Evolutionary conservation across 2,888 invertebrate species (phyloP).

Genomic region (Chaetogeoica ovagalla): DNA sequence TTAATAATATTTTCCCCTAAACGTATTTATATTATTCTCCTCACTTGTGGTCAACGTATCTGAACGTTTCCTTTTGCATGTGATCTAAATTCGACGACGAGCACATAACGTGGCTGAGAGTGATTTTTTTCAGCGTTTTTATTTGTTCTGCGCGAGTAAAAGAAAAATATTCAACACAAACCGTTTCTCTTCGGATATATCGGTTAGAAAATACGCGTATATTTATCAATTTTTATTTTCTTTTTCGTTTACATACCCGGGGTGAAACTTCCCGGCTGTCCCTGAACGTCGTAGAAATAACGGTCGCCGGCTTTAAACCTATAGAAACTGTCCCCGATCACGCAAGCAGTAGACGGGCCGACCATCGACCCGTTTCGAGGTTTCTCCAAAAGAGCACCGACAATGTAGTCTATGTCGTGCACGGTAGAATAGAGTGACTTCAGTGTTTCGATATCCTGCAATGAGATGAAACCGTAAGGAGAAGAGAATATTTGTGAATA

Average conservation of each 20-base stretch:
- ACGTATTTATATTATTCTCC: not conserved
- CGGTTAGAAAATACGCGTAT: too few species aligned
- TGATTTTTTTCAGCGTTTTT: conserved; percentile 3
- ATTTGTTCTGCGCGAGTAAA: conserved; percentile 16
- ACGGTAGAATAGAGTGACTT: conserved; percentile 30
- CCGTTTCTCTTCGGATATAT: too few species aligned
- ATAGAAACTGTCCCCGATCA: conserved; percentile 41
- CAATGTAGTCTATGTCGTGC: conserved; percentile 35
- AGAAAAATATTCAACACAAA: not conserved
- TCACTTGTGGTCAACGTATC: conserved; percentile 37
- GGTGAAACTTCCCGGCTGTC: conserved; percentile 36
- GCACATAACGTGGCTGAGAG: conserved; percentile 30
- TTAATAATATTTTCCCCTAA: not conserved
- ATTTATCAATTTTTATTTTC: too few species aligned
- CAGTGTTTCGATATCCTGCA: conserved; percentile 25
- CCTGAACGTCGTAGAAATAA: conserved; percentile 38
- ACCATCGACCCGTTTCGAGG: conserved; percentile 32
- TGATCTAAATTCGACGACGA: conserved; percentile 24
- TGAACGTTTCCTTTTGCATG: conserved; percentile 27
- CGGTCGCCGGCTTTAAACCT: conserved; percentile 40
- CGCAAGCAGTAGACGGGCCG: conserved; percentile 29
- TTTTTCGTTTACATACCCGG: not conserved
- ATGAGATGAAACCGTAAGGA: too few species aligned
- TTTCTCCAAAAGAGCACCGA: conserved; percentile 36
- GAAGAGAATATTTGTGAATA: too few species aligned